Evolutionary conservation across 2,113 vertebrate genomes (phyloP).

Genomic region (Dromiciops gliroides): DNA sequence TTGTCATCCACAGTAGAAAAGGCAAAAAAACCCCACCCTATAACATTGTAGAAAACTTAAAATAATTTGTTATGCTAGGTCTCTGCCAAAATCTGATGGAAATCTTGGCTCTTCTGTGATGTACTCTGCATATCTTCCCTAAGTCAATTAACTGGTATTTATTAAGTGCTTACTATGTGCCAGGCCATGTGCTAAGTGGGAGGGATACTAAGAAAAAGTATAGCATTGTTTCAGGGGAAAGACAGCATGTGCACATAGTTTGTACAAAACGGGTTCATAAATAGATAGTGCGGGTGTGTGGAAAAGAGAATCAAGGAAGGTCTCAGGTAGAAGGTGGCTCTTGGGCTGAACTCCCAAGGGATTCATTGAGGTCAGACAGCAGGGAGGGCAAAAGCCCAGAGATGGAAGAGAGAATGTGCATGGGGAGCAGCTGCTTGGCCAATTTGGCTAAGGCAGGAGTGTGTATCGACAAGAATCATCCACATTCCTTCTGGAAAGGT

Average conservation of each 20-base stretch:
- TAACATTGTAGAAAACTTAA: background rate
- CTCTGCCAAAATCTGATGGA: background rate
- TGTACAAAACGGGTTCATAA: background rate
- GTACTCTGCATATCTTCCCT: background rate
- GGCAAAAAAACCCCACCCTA: background rate
- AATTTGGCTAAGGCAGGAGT: background rate
- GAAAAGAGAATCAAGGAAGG: background rate
- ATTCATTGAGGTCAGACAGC: background rate
- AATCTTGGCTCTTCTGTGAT: background rate
- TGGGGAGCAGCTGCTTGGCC: background rate
- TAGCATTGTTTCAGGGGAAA: background rate
- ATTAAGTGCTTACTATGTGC: background rate
- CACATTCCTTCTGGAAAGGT: background rate
- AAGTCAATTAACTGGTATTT: background rate
- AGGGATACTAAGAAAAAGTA: background rate
- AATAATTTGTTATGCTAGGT: background rate
- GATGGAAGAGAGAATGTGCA: background rate
- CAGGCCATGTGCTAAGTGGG: background rate
- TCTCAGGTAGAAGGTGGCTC: background rate
- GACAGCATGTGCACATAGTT: background rate
- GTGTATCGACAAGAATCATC: background rate
- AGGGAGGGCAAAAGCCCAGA: background rate
- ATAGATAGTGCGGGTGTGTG: background rate
- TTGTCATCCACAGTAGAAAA: constrained; percentile 47
- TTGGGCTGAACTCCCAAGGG: background rate